Percentiles rank a stretch among this genome's conserved stretches.
phyloP scores from a whole-genome alignment of 2,888 invertebrate species.

The Tupiocoris notatus region DNA sequence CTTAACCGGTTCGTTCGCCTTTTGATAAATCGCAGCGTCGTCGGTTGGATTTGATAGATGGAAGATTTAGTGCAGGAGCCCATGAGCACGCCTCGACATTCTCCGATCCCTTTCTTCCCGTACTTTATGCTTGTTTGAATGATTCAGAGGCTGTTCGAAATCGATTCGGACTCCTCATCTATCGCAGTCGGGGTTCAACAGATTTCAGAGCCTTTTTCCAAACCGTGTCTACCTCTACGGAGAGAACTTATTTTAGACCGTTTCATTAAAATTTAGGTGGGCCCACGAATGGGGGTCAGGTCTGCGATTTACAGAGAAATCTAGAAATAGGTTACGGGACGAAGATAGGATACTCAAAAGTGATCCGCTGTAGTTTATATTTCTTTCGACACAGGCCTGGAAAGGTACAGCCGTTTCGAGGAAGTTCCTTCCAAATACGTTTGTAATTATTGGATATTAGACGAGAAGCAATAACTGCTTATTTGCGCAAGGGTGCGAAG shows the following conservation, averaged over 20 bases:
- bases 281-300: background rate
- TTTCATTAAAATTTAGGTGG: background rate
- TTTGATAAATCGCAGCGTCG: background rate
- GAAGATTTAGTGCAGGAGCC: background rate
- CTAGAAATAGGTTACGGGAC: too few relatives aligned
- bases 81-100: background rate
- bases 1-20: background rate
- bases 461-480: too few relatives aligned
- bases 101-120: background rate
- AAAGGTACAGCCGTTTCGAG: too few relatives aligned
- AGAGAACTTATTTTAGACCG: background rate
- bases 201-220: background rate
- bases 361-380: too few relatives aligned
- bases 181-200: background rate
- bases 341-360: too few relatives aligned
- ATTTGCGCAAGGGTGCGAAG: too few relatives aligned
- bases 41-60: background rate
- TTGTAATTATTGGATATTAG: too few relatives aligned
- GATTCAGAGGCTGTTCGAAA: conserved; percentile 6
- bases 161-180: background rate
- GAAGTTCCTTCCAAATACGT: too few relatives aligned
- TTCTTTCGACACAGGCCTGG: too few relatives aligned
- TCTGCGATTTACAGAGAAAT: background rate
- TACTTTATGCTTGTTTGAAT: conserved; percentile 28
- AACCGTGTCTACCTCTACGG: background rate